These are phyloP conservation scores for Cariama cristata DNA, from an alignment of 2,113 vertebrate species.

Conservation along the genomic window DNA sequence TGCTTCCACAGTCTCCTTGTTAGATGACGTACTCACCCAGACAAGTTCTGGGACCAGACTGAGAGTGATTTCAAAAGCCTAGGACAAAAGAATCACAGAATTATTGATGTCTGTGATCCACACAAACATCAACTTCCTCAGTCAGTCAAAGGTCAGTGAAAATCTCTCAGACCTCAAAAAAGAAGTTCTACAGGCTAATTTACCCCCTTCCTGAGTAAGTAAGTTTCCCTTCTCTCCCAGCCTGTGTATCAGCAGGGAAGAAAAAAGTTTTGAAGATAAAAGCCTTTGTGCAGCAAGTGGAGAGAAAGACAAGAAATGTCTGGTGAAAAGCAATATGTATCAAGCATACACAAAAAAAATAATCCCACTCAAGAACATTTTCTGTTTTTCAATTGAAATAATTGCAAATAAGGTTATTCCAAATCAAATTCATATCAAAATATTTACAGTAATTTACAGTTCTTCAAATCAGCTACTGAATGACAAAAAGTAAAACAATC, in stretches of 20 bases:
- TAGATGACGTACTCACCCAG: slow-evolving; percentile 4
- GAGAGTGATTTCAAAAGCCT: slow-evolving; percentile 39
- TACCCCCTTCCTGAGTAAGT: slow-evolving; percentile 34
- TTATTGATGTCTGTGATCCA: slow-evolving; percentile 52
- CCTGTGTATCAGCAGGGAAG: slow-evolving; percentile 17
- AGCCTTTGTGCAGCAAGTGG: neutral
- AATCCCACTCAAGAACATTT: neutral
- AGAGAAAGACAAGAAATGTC: neutral
- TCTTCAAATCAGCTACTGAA: neutral
- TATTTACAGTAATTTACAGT: neutral
- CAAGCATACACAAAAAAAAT: neutral
- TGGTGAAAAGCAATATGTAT: neutral
- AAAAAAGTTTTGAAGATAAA: slow-evolving; percentile 57
- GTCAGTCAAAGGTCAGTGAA: slow-evolving; percentile 25
- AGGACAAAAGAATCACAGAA: slow-evolving; percentile 38
- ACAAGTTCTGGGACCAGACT: slow-evolving; percentile 5
- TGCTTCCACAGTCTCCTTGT: neutral
- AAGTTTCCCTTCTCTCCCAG: slow-evolving; percentile 28
- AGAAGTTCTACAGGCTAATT: slow-evolving; percentile 55
- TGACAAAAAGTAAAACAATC: neutral
- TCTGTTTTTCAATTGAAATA: slow-evolving; percentile 7
- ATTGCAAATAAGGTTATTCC: neutral
- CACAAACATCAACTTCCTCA: slow-evolving; percentile 36
- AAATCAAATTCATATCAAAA: neutral
- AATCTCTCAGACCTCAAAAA: slow-evolving; percentile 42